Evolutionary conservation across 2,888 invertebrate genomes (phyloP).

Genomic region (Agrypnus murinus): DNA sequence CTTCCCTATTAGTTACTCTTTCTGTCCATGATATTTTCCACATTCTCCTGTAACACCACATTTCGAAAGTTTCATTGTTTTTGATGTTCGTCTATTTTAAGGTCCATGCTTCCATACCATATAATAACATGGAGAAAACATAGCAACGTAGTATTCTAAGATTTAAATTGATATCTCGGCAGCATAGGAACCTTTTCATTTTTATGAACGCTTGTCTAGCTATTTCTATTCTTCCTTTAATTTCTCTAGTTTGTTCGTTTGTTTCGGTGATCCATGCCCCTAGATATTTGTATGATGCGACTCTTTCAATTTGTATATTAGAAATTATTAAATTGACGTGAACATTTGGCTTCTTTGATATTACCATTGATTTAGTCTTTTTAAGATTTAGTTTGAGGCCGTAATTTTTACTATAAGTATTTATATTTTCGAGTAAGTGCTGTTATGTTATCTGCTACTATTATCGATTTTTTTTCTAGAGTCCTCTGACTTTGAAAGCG

Average conservation of each 20-base stretch:
- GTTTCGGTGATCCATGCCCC: neutral
- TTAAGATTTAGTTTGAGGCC: slow-evolving; percentile 8
- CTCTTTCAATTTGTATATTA: slow-evolving; percentile 1
- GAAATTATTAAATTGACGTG: slow-evolving; percentile 1
- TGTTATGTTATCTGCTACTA: too few relatives aligned
- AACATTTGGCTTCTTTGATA: slow-evolving; percentile 2
- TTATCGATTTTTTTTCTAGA: too few relatives aligned
- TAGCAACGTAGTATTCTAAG: too few relatives aligned
- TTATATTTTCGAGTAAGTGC: slow-evolving; percentile 5
- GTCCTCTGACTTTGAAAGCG: too few relatives aligned
- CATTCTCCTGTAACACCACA: slow-evolving; percentile 19
- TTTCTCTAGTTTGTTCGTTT: too few relatives aligned
- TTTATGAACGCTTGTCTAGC: too few relatives aligned
- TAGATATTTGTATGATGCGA: slow-evolving; percentile 2
- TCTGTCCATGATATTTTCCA: slow-evolving; percentile 15
- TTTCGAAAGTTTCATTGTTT: slow-evolving; percentile 7
- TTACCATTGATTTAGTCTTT: neutral
- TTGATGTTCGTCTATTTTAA: neutral
- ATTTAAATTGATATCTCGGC: too few relatives aligned
- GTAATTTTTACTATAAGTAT: neutral
- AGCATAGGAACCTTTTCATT: too few relatives aligned
- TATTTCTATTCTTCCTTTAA: too few relatives aligned
- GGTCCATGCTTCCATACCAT: too few relatives aligned
- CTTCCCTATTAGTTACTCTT: slow-evolving; percentile 5
- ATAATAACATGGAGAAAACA: too few relatives aligned